These are phyloP conservation scores for Ophraella communa DNA, from an alignment of 2,888 invertebrate genomes.

Conservation along the genomic window DNA sequence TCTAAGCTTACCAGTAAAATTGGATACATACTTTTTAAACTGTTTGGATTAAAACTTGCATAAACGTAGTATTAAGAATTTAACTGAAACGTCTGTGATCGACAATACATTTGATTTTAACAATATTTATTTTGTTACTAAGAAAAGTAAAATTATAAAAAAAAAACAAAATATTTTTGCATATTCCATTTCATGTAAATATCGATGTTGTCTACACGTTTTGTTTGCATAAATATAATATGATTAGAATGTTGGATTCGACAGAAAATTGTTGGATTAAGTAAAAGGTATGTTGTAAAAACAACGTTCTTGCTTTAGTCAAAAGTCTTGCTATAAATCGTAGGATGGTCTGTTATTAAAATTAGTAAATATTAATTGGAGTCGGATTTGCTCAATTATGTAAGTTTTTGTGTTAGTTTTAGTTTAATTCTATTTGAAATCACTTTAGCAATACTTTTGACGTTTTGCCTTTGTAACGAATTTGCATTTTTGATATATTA, in stretches of 20 bases:
- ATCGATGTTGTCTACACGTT: constrained; percentile 11
- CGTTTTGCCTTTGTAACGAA: constrained; percentile 32
- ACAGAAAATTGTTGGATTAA: constrained; percentile 30
- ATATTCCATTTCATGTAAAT: constrained; percentile 18
- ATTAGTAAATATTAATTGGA: neutral
- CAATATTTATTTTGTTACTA: constrained; percentile 21
- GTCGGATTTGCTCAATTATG: constrained; percentile 2
- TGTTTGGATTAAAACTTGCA: constrained; percentile 2
- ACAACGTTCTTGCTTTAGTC: constrained; percentile 10
- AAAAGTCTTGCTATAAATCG: neutral
- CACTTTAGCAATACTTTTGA: neutral
- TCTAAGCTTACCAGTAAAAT: neutral
- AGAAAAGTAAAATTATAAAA: constrained; percentile 15
- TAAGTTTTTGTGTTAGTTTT: neutral
- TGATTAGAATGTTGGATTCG: constrained; percentile 7
- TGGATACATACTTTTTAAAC: neutral
- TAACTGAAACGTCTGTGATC: constrained; percentile 23
- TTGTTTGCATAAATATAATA: neutral
- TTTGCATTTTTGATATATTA: constrained; percentile 30
- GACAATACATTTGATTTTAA: constrained; percentile 20
- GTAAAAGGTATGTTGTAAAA: constrained; percentile 24
- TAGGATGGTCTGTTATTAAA: neutral
- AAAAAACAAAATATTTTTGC: constrained; percentile 18
- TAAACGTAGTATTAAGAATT: constrained; percentile 21
- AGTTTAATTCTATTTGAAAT: neutral